Percentiles rank a stretch among this genome's conserved stretches.
Evolutionary conservation across 2,888 invertebrate genomes (phyloP).

Genomic region (Tenthredo livida): DNA sequence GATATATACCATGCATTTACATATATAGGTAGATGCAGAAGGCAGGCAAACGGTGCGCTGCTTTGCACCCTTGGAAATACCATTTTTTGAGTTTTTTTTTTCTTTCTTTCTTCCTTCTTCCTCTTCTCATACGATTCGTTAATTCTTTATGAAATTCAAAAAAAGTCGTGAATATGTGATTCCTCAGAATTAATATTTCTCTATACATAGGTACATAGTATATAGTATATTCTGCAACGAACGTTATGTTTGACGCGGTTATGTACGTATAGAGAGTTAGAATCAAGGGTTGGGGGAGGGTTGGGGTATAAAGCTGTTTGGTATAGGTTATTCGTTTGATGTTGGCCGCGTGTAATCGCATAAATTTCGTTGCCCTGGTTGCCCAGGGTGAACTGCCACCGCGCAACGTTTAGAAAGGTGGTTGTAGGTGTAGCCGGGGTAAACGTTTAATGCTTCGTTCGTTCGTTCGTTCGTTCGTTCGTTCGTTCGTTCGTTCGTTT

Average conservation of each 20-base stretch:
- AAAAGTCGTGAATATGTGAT: not conserved
- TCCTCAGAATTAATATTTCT: not conserved
- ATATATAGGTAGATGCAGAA: not conserved
- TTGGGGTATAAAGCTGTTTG: constrained; percentile 42
- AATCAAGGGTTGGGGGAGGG: not conserved
- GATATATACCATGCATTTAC: not conserved
- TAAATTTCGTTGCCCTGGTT: constrained; percentile 37
- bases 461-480: constrained; percentile 6
- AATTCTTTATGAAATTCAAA: too few species aligned
- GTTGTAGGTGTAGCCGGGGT: not conserved
- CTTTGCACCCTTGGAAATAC: not conserved
- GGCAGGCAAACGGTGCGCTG: not conserved
- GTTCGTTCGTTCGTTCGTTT: constrained; percentile 8
- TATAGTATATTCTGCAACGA: too few species aligned
- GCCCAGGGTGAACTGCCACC: not conserved
- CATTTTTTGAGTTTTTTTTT: not conserved
- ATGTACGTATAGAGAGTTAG: not conserved
- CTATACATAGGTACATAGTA: not conserved
- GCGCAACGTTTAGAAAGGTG: constrained; percentile 21
- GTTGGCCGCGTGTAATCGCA: constrained; percentile 46
- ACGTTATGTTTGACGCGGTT: constrained; percentile 25
- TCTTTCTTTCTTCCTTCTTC: not conserved
- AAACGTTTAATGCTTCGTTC: constrained; percentile 43
- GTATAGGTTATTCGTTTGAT: constrained; percentile 47
- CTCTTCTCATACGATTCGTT: not conserved